Evolutionary conservation across 2,113 vertebrate species (phyloP).

Genomic region (Leucopternis melanops): DNA sequence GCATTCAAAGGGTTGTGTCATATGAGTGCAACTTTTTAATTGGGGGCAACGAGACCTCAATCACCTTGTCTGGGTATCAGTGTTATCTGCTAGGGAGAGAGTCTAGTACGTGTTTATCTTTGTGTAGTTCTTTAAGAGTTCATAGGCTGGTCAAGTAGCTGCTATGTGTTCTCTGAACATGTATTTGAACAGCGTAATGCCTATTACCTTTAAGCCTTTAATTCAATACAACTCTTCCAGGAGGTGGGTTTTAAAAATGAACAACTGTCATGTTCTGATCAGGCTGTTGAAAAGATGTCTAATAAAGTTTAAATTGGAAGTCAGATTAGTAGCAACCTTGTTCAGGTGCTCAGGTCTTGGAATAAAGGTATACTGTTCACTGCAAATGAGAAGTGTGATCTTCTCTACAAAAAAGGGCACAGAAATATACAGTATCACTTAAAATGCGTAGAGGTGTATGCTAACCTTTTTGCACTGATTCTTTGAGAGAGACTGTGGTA

Average conservation of each 20-base stretch:
- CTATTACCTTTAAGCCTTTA: not conserved
- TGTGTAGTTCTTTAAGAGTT: not conserved
- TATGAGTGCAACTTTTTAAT: not conserved
- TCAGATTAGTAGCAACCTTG: not conserved
- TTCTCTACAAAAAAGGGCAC: conserved; percentile 8
- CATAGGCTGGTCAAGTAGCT: not conserved
- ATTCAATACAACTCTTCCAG: not conserved
- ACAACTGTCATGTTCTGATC: not conserved
- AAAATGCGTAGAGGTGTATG: not conserved
- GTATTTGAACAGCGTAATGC: not conserved
- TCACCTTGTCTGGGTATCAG: not conserved
- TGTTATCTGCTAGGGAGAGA: not conserved
- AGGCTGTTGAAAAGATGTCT: not conserved
- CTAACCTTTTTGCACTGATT: not conserved
- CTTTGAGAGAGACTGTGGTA: not conserved
- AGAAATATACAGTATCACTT: conserved; percentile 35
- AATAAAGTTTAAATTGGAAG: conserved; percentile 15
- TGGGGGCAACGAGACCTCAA: not conserved
- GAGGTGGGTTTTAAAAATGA: not conserved
- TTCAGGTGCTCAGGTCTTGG: not conserved
- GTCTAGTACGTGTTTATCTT: not conserved
- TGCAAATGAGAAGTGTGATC: not conserved
- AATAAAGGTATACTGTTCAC: not conserved
- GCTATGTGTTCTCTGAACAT: not conserved
- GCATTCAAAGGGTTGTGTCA: not conserved